phyloP scores from a whole-genome alignment of 2,113 vertebrate species.

The Chlorodrepanis virens region DNA sequence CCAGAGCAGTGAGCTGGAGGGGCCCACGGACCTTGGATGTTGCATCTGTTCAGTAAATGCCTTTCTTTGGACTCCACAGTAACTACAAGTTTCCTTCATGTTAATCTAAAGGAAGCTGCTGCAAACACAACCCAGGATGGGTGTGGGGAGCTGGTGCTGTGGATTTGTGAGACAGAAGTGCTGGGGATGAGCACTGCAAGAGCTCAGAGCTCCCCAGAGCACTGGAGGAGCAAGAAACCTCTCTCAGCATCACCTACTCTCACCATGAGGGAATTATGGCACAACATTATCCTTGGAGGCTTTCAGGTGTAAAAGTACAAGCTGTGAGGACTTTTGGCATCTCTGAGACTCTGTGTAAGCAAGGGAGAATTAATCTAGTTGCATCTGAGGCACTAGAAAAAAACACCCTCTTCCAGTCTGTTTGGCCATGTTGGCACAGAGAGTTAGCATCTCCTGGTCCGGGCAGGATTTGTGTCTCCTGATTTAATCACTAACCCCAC shows the following conservation, averaged over 20 bases:
- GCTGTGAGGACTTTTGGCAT: not conserved
- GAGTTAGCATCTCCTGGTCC: not conserved
- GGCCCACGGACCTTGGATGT: not conserved
- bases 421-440: fast-evolving
- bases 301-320: constrained; percentile 18
- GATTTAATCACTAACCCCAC: not conserved
- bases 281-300: not conserved
- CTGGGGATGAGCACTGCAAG: not conserved
- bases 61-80: not conserved
- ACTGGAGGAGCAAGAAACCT: not conserved
- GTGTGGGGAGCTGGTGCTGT: not conserved
- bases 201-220: not conserved
- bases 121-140: fast-evolving
- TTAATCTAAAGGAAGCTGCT: not conserved
- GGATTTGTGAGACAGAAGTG: not conserved
- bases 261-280: not conserved
- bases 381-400: not conserved
- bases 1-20: not conserved
- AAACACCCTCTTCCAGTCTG: not conserved
- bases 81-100: not conserved
- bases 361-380: not conserved
- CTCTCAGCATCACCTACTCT: not conserved
- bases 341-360: not conserved
- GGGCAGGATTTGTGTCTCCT: not conserved
- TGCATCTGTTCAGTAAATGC: not conserved